Evolutionary conservation across 1,140 invertebrate genomes (phyloP).

Genomic region (Drosophila pruinosa): DNA sequence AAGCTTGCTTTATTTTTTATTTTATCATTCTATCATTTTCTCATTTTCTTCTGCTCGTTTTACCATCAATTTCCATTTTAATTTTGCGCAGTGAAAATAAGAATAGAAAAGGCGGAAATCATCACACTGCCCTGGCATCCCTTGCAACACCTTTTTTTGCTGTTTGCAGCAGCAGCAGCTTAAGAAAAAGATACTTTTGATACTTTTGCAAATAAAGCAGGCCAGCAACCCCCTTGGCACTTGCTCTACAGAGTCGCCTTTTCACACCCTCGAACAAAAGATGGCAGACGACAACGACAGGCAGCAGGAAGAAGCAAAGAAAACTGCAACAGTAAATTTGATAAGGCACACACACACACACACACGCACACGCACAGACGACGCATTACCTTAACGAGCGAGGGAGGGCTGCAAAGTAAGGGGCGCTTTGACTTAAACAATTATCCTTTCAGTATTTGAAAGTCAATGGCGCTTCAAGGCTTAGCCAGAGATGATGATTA

Average conservation of each 20-base stretch:
- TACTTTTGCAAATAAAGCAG: constrained; percentile 12
- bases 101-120: constrained; percentile 1
- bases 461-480: no score
- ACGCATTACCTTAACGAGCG: neutral
- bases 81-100: neutral
- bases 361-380: neutral
- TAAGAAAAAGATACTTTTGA: constrained; percentile 17
- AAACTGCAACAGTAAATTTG: constrained; percentile 43
- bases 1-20: neutral
- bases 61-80: constrained; percentile 24
- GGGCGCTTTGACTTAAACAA: no score
- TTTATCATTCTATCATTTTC: neutral
- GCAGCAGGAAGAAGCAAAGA: no score
- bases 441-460: no score
- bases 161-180: no score
- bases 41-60: neutral
- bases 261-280: constrained; percentile 32
- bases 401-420: neutral
- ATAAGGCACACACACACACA: constrained; percentile 24
- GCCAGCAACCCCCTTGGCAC: neutral
- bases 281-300: neutral
- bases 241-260: neutral
- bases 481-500: no score
- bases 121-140: constrained; percentile 10
- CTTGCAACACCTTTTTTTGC: constrained; percentile 10